Evolutionary conservation across 1,140 invertebrate species (phyloP).

Genomic region (Orius insidiosus): DNA sequence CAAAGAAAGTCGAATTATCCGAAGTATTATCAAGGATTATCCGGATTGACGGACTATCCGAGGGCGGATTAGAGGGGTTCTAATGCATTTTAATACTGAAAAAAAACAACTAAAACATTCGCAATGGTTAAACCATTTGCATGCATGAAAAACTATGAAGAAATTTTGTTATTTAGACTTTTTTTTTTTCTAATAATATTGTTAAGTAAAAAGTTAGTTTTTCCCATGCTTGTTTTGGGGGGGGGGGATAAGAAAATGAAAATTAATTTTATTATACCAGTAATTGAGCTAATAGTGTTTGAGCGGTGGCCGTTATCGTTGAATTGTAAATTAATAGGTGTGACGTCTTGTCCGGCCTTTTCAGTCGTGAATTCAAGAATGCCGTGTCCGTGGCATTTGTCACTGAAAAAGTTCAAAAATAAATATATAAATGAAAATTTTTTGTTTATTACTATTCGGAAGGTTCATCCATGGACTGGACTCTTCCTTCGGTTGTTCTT

Average conservation of each 20-base stretch:
- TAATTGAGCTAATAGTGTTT: conserved; percentile 53
- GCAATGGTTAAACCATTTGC: too few relatives aligned
- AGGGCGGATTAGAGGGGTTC: too few relatives aligned
- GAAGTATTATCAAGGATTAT: too few relatives aligned
- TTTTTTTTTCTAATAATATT: too few relatives aligned
- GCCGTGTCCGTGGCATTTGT: conserved; percentile 39
- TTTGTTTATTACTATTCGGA: conserved; percentile 29
- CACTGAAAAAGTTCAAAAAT: conserved; percentile 22
- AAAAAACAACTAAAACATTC: too few relatives aligned
- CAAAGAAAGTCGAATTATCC: too few relatives aligned
- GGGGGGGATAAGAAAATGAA: background rate
- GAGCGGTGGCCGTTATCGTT: conserved; percentile 43
- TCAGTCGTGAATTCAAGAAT: conserved; percentile 74
- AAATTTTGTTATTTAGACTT: too few relatives aligned
- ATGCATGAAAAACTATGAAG: too few relatives aligned
- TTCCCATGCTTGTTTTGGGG: conserved; percentile 27
- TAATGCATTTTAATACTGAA: too few relatives aligned
- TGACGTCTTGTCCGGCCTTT: conserved; percentile 75
- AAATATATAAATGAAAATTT: too few relatives aligned
- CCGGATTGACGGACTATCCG: too few relatives aligned
- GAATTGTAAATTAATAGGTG: conserved; percentile 69
- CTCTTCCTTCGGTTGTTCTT: conserved; percentile 25
- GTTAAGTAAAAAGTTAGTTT: background rate
- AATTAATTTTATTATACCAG: conserved; percentile 37
- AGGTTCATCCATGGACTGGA: conserved; percentile 28